Conservation (phyloP, 2,113 vertebrate genomes). For the Protobothrops mucrosquamatus region DNA sequence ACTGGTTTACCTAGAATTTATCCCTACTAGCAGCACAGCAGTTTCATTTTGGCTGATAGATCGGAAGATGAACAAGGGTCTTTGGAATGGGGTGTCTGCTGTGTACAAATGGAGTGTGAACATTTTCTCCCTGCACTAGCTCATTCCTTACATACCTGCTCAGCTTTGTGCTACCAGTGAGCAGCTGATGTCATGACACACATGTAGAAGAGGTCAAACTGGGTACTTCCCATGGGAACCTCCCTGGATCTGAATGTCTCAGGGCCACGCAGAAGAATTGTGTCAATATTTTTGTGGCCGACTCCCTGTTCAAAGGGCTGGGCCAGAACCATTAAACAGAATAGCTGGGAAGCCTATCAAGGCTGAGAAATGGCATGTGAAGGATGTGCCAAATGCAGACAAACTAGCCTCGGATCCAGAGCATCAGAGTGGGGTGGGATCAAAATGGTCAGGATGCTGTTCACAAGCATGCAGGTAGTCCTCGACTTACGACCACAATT, state of each 20-base stretch:
- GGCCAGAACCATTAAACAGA: neutral
- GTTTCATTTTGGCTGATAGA: neutral
- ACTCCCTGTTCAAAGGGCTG: neutral
- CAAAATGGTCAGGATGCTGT: neutral
- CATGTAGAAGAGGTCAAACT: neutral
- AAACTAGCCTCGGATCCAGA: neutral
- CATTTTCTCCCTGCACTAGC: neutral
- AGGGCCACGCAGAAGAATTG: neutral
- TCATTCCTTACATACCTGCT: neutral
- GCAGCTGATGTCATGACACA: constrained; percentile 4
- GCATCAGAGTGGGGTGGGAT: neutral
- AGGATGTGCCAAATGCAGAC: neutral
- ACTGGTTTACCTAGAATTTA: neutral
- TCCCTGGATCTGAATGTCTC: neutral
- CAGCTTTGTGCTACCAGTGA: neutral
- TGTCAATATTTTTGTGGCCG: neutral
- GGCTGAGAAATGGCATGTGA: neutral
- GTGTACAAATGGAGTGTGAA: neutral
- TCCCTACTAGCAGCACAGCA: no score
- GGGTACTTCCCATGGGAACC: neutral
- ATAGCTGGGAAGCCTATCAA: neutral
- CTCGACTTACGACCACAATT: no score
- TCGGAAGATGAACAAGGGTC: neutral
- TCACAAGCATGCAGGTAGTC: neutral
- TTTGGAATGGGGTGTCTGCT: neutral